Percentiles rank a stretch among this genome's conserved stretches.
Conservation (phyloP, 2,797 vertebrate genomes). For the Tympanoctomys barrerae region DNA sequence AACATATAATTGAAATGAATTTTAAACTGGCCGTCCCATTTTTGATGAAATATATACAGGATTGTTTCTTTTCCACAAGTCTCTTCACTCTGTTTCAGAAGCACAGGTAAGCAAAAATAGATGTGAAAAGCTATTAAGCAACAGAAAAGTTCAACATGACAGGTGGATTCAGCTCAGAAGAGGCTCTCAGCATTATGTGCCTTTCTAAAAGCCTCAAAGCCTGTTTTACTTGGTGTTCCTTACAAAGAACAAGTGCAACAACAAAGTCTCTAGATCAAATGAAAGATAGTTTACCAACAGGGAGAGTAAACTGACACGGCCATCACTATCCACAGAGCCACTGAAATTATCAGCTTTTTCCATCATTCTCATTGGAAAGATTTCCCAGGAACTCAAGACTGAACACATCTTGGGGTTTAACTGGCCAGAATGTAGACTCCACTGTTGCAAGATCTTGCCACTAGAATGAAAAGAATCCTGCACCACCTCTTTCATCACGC, state of each 20-base stretch:
- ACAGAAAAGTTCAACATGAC: not conserved
- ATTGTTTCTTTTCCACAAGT: not conserved
- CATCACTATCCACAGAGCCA: not conserved
- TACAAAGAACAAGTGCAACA: slow-evolving; percentile 28
- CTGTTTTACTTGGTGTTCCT: slow-evolving; percentile 11
- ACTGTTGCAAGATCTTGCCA: not conserved
- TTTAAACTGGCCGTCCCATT: not conserved
- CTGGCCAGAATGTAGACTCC: not conserved
- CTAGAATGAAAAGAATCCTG: slow-evolving; percentile 6
- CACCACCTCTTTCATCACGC: not conserved
- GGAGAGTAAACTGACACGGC: not conserved
- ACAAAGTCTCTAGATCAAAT: slow-evolving; percentile 46
- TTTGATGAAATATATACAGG: not conserved
- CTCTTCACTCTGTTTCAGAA: not conserved
- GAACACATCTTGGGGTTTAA: not conserved
- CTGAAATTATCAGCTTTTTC: not conserved
- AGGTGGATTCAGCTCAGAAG: slow-evolving; percentile 13
- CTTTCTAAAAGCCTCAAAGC: slow-evolving; percentile 52
- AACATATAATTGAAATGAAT: not conserved
- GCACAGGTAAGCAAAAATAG: not conserved
- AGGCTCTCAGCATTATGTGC: not conserved
- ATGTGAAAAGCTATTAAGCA: not conserved
- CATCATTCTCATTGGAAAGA: not conserved
- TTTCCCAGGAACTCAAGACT: not conserved
- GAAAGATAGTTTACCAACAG: not conserved